phyloP scores from a whole-genome alignment of 2,888 invertebrate genomes.

The Hybos culiciformis region DNA sequence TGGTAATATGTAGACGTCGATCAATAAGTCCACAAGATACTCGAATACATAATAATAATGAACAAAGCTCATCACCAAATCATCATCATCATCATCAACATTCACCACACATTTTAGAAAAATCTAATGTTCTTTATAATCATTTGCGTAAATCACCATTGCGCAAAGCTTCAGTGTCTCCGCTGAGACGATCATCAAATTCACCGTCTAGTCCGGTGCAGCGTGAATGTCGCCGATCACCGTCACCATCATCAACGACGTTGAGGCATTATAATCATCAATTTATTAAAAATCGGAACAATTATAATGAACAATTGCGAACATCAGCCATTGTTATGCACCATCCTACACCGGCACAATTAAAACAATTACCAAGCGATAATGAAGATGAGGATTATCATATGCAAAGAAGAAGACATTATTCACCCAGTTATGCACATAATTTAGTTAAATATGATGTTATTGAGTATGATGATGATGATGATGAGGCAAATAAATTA shows the following conservation, averaged over 20 bases:
- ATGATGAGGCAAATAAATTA: constrained; percentile 12
- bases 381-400: neutral
- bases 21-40: neutral
- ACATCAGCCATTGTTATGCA: too few relatives aligned
- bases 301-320: neutral
- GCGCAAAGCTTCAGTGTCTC: neutral
- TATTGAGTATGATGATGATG: constrained; percentile 12
- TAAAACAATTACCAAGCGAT: too few relatives aligned
- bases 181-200: neutral
- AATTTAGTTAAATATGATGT: neutral
- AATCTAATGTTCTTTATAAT: constrained; percentile 31
- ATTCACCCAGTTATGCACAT: constrained; percentile 11
- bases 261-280: too few relatives aligned
- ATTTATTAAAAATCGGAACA: neutral
- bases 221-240: neutral
- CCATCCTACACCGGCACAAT: too few relatives aligned
- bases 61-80: neutral
- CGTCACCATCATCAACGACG: neutral
- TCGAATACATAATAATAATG: neutral
- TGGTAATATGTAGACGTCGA: constrained; percentile 8
- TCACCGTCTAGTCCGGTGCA: neutral
- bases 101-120: constrained; percentile 19
- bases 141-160: constrained; percentile 23
- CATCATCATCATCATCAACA: constrained; percentile 5
- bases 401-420: constrained; percentile 17